Base-by-base conservation (phyloP, 2,113 vertebrate species). In the Enhydra lutris region DNA sequence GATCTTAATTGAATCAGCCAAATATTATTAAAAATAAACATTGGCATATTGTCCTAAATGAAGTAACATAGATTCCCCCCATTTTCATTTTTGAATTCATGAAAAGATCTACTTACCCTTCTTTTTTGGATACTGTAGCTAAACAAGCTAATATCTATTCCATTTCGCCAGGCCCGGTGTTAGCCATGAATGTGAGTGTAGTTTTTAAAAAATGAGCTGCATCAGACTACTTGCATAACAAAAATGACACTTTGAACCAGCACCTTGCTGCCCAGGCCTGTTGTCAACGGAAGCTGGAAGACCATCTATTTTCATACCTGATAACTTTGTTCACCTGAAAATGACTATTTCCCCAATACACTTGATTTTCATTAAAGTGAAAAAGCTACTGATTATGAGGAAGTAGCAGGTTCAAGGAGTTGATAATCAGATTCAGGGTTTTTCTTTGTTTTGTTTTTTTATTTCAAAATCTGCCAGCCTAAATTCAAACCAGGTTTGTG, bases 1-100 rank as follows among this genome's bases (percentile, higher is more conserved):
- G 71, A 69, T 97, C 97, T 97, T 98, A 97, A 97, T 95, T 95
- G 86, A 98, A 91, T 73, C 78, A 96, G 76, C n/a, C 94, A 97
- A 74, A 15, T 86, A 65, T 93, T 97, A 91, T 94, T 98, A 97
- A 98, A 98, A 97, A 93, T 98, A 97, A 97, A 97, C 94, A 82
- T 95, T 85, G 67, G 86, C 84, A 83, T 93, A 97, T 55, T 96
- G 67, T 71, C 95, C 97, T 97, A 97, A 99, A 98, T 98, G 98
- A 98, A 98, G 94, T 96, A 98, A 97, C 78, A 97, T 42, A 95
- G 94, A 97, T 13, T 21, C 42, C 39, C 73, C 55, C 31, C 21
- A 84, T 98, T 96, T 99, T 98, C 95, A 96, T 92, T 98, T 97
- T 97, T 98, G 91, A 98, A 97, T 98, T 98, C 92, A 97, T 94